phyloP scores from a whole-genome alignment of 2,797 vertebrate species.

The Eulemur rubriventer region DNA sequence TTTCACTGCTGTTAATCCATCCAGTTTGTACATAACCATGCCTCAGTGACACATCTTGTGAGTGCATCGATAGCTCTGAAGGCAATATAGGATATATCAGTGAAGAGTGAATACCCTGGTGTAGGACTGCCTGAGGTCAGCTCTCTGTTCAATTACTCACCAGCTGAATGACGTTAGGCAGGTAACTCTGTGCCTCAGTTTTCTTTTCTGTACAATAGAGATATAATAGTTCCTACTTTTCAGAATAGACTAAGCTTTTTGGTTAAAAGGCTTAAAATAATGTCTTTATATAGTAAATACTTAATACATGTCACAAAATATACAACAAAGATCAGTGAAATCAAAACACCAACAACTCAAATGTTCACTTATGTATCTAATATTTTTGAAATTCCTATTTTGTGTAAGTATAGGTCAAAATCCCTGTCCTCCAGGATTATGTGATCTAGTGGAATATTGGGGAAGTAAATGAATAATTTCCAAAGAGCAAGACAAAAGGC shows the following conservation, averaged over 20 bases:
- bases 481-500: not conserved
- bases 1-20: not conserved
- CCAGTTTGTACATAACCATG: not conserved
- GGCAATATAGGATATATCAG: not conserved
- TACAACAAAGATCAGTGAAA: not conserved
- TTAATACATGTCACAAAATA: not conserved
- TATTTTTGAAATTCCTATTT: constrained; percentile 4
- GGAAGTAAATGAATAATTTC: not conserved
- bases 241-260: not conserved
- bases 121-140: not conserved
- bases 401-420: not conserved
- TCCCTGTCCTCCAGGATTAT: not conserved
- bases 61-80: not conserved
- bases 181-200: not conserved
- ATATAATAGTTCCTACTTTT: not conserved
- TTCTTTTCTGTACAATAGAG: not conserved
- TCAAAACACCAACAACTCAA: not conserved
- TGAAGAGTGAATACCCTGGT: not conserved
- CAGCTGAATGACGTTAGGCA: not conserved
- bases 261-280: not conserved
- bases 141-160: not conserved
- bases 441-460: not conserved
- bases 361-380: not conserved
- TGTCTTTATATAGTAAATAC: not conserved
- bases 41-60: not conserved